Evolutionary conservation across 1,140 invertebrate genomes (phyloP).

Genomic region (Ectropis grisescens): DNA sequence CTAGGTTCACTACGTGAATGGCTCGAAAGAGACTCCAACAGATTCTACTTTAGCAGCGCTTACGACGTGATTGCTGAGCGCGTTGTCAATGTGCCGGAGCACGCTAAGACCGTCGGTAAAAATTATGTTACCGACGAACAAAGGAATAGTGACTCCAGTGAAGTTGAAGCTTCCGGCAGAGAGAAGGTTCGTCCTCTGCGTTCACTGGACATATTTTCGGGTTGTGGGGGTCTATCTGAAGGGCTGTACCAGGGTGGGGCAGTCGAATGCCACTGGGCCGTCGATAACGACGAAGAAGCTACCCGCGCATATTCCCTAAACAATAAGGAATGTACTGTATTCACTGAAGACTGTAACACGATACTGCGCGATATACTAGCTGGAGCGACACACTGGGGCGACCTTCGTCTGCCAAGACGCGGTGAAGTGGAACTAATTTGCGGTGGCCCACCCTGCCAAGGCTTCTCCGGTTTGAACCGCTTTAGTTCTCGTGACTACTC

Average conservation of each 20-base stretch:
- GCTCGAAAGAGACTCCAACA: constrained; percentile 74
- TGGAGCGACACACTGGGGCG: constrained; percentile 54
- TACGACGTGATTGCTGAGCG: constrained; percentile 74
- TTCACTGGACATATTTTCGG: constrained; percentile 88
- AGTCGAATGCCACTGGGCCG: constrained; percentile 82
- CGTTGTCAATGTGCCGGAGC: constrained; percentile 75
- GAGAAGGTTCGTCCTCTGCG: constrained; percentile 68
- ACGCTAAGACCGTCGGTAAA: constrained; percentile 72
- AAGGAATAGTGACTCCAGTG: constrained; percentile 58
- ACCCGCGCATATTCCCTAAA: constrained; percentile 86
- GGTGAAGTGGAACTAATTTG: constrained; percentile 89
- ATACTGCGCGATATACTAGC: constrained; percentile 77
- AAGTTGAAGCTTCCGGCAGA: constrained; percentile 32
- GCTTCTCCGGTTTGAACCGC: constrained; percentile 91
- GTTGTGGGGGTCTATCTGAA: constrained; percentile 85
- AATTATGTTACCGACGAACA: constrained; percentile 40
- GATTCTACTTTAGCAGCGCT: constrained; percentile 83
- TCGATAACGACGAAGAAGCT: constrained; percentile 84
- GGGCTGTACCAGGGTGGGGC: constrained; percentile 81
- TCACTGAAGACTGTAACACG: constrained; percentile 86
- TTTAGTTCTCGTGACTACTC: constrained; percentile 91
- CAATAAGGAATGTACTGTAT: constrained; percentile 81
- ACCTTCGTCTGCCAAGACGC: constrained; percentile 79
- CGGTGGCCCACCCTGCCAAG: constrained; percentile 93
- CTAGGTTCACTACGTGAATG: constrained; percentile 72